Evolutionary conservation across 2,888 invertebrate species (phyloP), one percentile per base, ranked within the genome.

Genomic region (Leptothorax acervorum): DNA sequence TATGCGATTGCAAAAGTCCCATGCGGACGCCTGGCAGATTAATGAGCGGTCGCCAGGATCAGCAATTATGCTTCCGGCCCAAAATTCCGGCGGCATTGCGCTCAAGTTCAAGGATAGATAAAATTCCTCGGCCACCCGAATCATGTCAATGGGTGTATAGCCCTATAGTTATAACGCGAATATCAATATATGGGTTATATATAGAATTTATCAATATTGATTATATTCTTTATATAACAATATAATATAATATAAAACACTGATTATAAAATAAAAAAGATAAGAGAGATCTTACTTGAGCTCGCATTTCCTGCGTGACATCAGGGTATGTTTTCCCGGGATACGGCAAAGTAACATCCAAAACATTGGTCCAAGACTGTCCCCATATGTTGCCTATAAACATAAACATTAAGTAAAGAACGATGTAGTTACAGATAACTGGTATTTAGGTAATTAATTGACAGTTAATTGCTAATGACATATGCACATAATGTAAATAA

Each of bases 1-100:
- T 87, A 97, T 96, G 76, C 97, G 96, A 92, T 98, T 98, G 94
- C 98, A 99, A 95, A 99, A 99, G 95, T 99, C 98, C 98, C 99
- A 99, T 0, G 99, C 98, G 0, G 98, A 98, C 0, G 99, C 98
- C 91, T 98, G 98, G 94, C 99, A 99, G 76, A 98, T 96, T 0
- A 98, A 96, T 15, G 97, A 96, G 12, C 97, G 95, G 91, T 98
- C 97, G 0, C 96, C 95, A 0, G 98, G 98, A 94, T 98, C 97
- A 90, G 97, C 97, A 62, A 99, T 95, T 48, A 99, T 96, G 6
- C 99, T 99, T 86, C 97, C 96, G 0, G 96, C 96, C 98, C 99
- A 99, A 95, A 99, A 99, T 92, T 98, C 97, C 1, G 97, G 96
- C 0, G 99, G 98, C 96, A 99, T 96, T 1, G 97, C 97, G 0